Evolutionary conservation across 2,888 invertebrate genomes (phyloP).

Genomic region (Napeogenes sylphis): DNA sequence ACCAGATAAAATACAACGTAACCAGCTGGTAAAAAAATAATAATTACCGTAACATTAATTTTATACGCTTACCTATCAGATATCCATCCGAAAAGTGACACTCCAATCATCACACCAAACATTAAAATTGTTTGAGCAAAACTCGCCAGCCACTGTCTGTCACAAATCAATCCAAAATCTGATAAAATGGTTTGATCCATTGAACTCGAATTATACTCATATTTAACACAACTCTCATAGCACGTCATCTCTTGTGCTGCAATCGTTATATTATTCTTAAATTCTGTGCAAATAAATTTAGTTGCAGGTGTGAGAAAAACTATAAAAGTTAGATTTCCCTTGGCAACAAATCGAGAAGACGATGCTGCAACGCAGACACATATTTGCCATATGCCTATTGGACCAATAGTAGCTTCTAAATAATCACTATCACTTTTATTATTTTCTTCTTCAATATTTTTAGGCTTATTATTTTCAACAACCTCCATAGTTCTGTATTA

Average conservation of each 20-base stretch:
- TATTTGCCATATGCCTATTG: constrained; percentile 50
- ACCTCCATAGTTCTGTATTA: no score
- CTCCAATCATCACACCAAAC: constrained; percentile 50
- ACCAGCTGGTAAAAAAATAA: not conserved
- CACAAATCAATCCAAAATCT: constrained; percentile 50
- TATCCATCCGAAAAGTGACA: constrained; percentile 50
- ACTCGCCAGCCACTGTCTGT: constrained; percentile 49
- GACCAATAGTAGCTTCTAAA: constrained; percentile 48
- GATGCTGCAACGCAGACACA: constrained; percentile 34
- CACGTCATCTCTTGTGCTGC: constrained; percentile 43
- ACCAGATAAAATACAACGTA: not conserved
- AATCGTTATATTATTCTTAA: constrained; percentile 34
- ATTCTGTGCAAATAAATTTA: constrained; percentile 43
- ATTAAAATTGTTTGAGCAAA: constrained; percentile 50
- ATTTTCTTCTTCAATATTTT: constrained; percentile 14
- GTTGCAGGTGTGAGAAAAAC: constrained; percentile 49
- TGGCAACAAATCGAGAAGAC: constrained; percentile 38
- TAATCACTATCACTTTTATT: constrained; percentile 45
- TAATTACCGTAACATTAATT: not conserved
- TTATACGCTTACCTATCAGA: constrained; percentile 55
- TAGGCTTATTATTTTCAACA: not conserved
- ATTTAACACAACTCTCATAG: constrained; percentile 47
- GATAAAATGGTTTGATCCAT: constrained; percentile 45
- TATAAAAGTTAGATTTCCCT: constrained; percentile 46
- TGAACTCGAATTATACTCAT: constrained; percentile 39